Base-by-base conservation (phyloP, 2,888 invertebrate genomes). In the Cosmia trapezina region DNA sequence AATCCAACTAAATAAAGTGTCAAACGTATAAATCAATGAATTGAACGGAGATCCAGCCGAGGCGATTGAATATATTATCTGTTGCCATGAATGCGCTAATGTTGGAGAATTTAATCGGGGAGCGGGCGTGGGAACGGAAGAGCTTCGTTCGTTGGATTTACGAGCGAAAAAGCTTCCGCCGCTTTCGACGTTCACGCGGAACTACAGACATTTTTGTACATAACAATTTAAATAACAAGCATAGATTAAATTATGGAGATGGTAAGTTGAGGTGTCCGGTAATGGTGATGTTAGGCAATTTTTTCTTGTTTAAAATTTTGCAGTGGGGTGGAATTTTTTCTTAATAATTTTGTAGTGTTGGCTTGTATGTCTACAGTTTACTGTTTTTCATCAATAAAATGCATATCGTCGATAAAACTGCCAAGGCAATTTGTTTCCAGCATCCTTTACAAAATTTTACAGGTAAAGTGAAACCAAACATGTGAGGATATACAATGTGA, bases 21-120 rank as follows among this genome's bases (percentile, higher is more conserved):
- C 75, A 76, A 67, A 76, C 60, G 78, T 66, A 82, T 91, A 90
- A 90, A 90, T 91, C 89, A 89, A 87, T 87, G 84, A 87, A 84
- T 89, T 85, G 88, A 87, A 88, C 83, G 81, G 87, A 89, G 87
- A 89, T 87, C 89, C 84, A 87, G 84, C 70, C 80, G 76, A 90
- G 84, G 87, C 89, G 90, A 91, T 91, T 90, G 91, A 91, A 91
- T 90, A 89, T 88, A 91, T 91, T 92, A 91, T 91, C 91, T 88
- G 91, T 89, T 90, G 88, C 89, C 89, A 89, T 91, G 91, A 92
- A 91, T 90, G 91, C 91, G 89, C 91, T 93, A 92, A 93, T 93
- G 91, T 91, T 83, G 88, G 89, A 87, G 91, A 91, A 92, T 93
- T 93, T 93, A 93, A 93, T 93, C 93, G 89, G 83, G 76, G 83